Evolutionary conservation across 2,888 invertebrate genomes (phyloP).

Genomic region (Linnaemya vulpina): DNA sequence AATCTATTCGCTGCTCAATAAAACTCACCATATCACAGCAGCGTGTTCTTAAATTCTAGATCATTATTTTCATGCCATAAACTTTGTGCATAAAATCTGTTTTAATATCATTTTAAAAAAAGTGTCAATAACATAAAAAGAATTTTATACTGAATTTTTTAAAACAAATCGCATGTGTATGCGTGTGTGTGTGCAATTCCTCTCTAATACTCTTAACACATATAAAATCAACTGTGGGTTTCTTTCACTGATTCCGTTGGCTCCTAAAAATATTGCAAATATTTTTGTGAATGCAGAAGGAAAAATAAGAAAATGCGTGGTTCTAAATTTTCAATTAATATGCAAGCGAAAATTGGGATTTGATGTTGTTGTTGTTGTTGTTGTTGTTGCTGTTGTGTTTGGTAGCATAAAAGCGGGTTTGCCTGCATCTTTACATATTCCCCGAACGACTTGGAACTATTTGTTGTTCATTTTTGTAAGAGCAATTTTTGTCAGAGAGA

Average conservation of each 20-base stretch:
- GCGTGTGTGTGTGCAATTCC: background rate
- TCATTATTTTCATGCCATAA: background rate
- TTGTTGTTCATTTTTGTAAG: conserved; percentile 21
- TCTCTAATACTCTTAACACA: conserved; percentile 46
- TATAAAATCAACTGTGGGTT: conserved; percentile 19
- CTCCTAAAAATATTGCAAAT: conserved; percentile 40
- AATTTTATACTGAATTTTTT: conserved; percentile 20
- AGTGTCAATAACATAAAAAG: conserved; percentile 52
- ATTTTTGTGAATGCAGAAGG: background rate
- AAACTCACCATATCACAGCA: conserved; percentile 7
- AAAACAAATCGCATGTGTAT: background rate
- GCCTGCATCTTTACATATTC: conserved; percentile 37
- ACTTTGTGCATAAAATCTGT: conserved; percentile 7
- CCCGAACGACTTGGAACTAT: conserved; percentile 38
- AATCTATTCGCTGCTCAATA: background rate
- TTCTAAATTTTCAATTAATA: conserved; percentile 71
- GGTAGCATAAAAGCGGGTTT: background rate
- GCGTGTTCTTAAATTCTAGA: background rate
- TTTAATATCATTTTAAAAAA: conserved; percentile 36
- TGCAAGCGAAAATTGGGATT: conserved; percentile 68
- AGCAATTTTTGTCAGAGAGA: background rate
- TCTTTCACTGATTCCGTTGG: conserved; percentile 14
- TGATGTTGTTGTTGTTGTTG: background rate
- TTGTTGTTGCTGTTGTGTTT: background rate
- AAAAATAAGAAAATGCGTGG: conserved; percentile 60